Base-by-base conservation (phyloP, 2,113 vertebrate species). In the Myiozetetes cayanensis region DNA sequence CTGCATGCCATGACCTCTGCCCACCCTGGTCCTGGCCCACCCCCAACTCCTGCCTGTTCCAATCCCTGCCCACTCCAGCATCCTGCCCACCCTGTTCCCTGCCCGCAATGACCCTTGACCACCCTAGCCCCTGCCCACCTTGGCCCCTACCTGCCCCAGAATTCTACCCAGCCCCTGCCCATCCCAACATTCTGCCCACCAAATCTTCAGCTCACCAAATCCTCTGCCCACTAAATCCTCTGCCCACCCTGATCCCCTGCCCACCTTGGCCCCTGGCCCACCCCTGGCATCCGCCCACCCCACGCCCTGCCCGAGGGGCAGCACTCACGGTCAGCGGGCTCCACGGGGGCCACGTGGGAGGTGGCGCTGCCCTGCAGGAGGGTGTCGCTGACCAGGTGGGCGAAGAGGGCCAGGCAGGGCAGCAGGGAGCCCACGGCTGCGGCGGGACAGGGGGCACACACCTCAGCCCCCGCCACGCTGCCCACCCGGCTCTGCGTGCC, bases 301-400 rank as follows among this genome's bases (percentile, higher is more conserved):
- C 50, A 22, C 4, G 21, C 39, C 49, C 27, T 39, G 15, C 37
- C 70, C 4, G 1, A 2, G 1, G 12, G 27, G 8, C 27, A 35
- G 74, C 68, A 98, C 98, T 98, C 89, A 99, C 99, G 95, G 59
- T 99, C 99, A 0, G 99, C 98, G 4, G 99, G 98, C 90, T 99
- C 99, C 33, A 98, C 98, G 3, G 98, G 98, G 78, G 99, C 98
- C 97, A 98, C 97, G 66, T 99, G 99, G 61, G 98, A 98, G 81
- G 99, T 99, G 30, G 98, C 98, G 3, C 98, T 99, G 33, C 99
- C 99, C 39, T 99, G 98, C 65, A 98, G 59, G 23, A 99, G 98
- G 91, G 98, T 98, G 96, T 99, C 99, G 0, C 99, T 98, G 93
- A 99, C 97, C 90, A 99, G 96, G 98, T 99, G 99, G 88, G 98